Evolutionary conservation across 2,888 invertebrate genomes (phyloP), one percentile per base, ranked within the genome.

Genomic region (Torymus texanus): DNA sequence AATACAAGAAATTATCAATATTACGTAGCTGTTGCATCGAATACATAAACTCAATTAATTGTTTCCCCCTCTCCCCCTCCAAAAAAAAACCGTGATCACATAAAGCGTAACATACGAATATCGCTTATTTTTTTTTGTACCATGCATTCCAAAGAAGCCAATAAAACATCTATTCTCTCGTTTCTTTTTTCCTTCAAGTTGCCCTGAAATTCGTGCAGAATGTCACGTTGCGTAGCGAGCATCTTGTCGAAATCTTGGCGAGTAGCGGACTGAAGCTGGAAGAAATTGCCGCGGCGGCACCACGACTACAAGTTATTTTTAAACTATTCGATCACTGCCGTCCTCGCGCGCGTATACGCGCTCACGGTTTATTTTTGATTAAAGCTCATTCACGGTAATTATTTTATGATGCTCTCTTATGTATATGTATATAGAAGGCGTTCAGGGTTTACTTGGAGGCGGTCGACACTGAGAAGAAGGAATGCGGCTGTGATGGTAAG

Each of bases 191-290:
- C 16, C 73, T 59, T 78, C 1, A 72, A 89, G 90, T 88, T 67
- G 89, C 90, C 50, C 83, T 87, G 16, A 86, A 85, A 78, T 81
- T 89, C 21, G 87, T 90, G 8, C 85, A 87, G 70, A 85, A 88
- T 75, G 85, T 90, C 75, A 78, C 88, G 61, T 71, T 83, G 13
- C 85, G 82, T n/a, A 88, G 88, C 79, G 85, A 88, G 68, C 84
- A 85, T 0, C 87, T 90, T 59, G 81, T 89, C 4, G 84, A 79
- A 12, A 85, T 88, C 82, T 85, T 90, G 66, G 75, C 83, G 18
- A 78, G 82, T 12, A 83, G 85, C 62, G 89, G 89, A 59, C 83
- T 89, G 74, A 83, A 79, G 71, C 81, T 88, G 13, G 85, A 86
- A 63, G 85, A 88, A 82, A 88, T 90, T 71, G 86, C 86, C 2